Conservation (phyloP, 2,888 invertebrate species). For the Eupithecia subfuscata region DNA sequence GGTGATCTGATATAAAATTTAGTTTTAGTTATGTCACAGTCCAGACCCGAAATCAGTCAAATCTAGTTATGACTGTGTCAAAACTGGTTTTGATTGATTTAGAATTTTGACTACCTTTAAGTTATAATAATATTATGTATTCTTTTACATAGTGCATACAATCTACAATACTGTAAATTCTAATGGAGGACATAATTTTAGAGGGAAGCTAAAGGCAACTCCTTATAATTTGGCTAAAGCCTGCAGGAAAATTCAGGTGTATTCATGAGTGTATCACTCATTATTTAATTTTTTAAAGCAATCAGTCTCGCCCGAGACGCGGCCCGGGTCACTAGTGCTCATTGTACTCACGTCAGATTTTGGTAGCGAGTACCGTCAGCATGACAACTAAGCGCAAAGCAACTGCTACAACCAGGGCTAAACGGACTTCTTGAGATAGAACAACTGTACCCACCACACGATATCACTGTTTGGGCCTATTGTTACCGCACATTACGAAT, state of each 20-base stretch:
- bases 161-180: conserved; percentile 1
- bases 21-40: not conserved
- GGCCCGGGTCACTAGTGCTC: no score
- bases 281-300: no score
- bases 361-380: no score
- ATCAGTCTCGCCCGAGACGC: no score
- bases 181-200: conserved; percentile 10
- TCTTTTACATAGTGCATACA: not conserved
- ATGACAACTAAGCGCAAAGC: no score
- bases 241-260: not conserved
- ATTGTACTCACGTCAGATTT: no score
- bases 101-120: not conserved
- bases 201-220: conserved; percentile 3
- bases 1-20: conserved; percentile 4
- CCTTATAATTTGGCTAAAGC: not conserved
- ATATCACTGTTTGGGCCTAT: no score
- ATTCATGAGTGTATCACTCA: not conserved
- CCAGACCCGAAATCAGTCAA: not conserved
- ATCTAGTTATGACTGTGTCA: not conserved
- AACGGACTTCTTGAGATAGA: no score
- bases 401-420: no score
- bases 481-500: no score
- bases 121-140: not conserved
- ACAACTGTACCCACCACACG: no score
- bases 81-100: not conserved